phyloP scores from a whole-genome alignment of 2,888 invertebrate genomes.

The Machimus atricapillus region DNA sequence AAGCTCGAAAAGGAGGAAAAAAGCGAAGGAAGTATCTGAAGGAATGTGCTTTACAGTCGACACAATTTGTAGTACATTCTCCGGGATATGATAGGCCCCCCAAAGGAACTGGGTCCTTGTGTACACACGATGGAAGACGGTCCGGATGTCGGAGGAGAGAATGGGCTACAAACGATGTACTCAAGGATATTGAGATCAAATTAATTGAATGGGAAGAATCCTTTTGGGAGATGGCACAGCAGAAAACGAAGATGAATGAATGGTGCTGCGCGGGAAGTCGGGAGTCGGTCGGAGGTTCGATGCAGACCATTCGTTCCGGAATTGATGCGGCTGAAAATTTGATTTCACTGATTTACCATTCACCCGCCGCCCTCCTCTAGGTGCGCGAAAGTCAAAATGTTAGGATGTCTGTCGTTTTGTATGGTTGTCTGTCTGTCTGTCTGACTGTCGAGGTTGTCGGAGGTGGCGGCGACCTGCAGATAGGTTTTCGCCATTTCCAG shows the following conservation, averaged over 20 bases:
- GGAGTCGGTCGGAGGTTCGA: not conserved
- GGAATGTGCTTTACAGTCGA: conserved; percentile 4
- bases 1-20: not conserved
- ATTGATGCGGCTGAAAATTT: conserved; percentile 27
- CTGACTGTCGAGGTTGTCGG: not conserved
- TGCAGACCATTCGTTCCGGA: not conserved
- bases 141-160: not conserved
- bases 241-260: conserved; percentile 15
- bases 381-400: not conserved
- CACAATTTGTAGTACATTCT: conserved; percentile 11
- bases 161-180: conserved; percentile 37
- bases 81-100: not conserved
- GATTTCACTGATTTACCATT: not conserved
- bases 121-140: not conserved
- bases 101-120: conserved; percentile 3
- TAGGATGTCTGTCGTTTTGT: not conserved
- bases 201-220: conserved; percentile 40
- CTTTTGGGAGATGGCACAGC: conserved; percentile 12
- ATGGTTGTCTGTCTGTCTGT: not conserved
- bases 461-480: not conserved
- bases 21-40: not conserved
- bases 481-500: not conserved
- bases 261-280: not conserved
- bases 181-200: conserved; percentile 40
- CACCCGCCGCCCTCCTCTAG: not conserved